These are phyloP conservation scores for Lysiphlebus fabarum DNA, from an alignment of 1,140 invertebrate genomes.

Conservation along the genomic window DNA sequence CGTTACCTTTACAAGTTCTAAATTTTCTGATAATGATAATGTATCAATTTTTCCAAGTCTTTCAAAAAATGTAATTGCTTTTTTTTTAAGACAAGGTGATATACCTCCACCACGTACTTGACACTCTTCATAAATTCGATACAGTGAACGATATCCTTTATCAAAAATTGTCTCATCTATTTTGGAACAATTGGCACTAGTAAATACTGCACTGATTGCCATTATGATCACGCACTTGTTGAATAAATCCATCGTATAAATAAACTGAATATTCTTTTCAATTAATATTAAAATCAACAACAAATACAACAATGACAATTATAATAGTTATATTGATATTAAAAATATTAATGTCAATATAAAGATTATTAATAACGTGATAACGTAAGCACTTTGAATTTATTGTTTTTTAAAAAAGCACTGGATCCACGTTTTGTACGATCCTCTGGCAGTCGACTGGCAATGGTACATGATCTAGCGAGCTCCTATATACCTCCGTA, in stretches of 20 bases:
- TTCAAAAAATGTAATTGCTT: slow-evolving; percentile 73
- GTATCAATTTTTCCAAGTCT: slow-evolving; percentile 66
- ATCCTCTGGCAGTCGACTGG: slow-evolving; percentile 47
- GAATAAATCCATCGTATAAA: slow-evolving; percentile 27
- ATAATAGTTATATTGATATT: neutral
- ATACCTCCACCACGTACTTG: slow-evolving; percentile 56
- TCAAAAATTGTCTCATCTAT: slow-evolving; percentile 44
- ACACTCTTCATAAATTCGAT: slow-evolving; percentile 51
- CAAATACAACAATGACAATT: too few species aligned
- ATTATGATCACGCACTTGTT: slow-evolving; percentile 40
- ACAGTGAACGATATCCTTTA: slow-evolving; percentile 45
- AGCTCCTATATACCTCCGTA: slow-evolving; percentile 47
- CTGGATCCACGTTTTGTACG: slow-evolving; percentile 2
- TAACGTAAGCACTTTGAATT: neutral
- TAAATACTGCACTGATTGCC: slow-evolving; percentile 23
- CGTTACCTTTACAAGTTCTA: slow-evolving; percentile 58
- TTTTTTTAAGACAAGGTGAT: slow-evolving; percentile 74
- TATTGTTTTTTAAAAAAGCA: neutral
- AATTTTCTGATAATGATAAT: slow-evolving; percentile 64
- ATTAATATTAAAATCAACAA: too few species aligned
- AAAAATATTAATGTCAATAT: neutral
- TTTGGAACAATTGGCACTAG: slow-evolving; percentile 17
- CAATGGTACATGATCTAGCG: slow-evolving; percentile 34
- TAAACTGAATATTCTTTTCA: too few species aligned
- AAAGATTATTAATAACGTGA: neutral